phyloP scores from a whole-genome alignment of 2,797 vertebrate genomes.

The Enteromius mattozi region DNA sequence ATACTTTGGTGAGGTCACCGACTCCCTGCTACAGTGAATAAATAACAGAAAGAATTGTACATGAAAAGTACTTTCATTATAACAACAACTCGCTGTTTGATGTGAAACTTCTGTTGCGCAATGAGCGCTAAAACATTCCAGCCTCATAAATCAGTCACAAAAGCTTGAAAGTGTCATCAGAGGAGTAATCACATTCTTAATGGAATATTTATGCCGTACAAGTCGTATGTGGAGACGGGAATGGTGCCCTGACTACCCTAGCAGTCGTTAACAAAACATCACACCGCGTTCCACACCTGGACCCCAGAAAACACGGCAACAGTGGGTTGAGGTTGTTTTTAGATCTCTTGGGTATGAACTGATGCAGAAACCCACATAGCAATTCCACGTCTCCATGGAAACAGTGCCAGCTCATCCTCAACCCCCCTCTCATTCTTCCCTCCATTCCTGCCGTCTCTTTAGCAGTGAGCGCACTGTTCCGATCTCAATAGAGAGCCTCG shows the following conservation, averaged over 20 bases:
- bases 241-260: neutral
- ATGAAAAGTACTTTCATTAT: constrained; percentile 6
- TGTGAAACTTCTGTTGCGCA: neutral
- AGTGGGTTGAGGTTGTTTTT: constrained; percentile 34
- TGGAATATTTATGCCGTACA: constrained; percentile 4
- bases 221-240: neutral
- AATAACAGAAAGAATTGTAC: neutral
- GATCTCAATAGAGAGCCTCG: constrained; percentile 31
- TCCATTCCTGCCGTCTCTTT: constrained; percentile 28
- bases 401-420: constrained; percentile 41
- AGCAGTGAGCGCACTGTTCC: constrained; percentile 40
- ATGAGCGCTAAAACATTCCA: neutral
- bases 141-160: constrained; percentile 12
- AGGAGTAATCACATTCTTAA: constrained; percentile 15
- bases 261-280: constrained; percentile 16
- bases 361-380: constrained; percentile 46
- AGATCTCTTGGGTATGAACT: constrained; percentile 40
- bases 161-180: neutral
- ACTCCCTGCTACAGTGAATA: constrained; percentile 32
- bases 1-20: constrained; percentile 17
- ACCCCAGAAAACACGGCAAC: neutral
- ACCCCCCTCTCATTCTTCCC: constrained; percentile 27
- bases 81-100: neutral
- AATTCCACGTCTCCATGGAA: constrained; percentile 49
- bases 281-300: neutral